phyloP scores from a whole-genome alignment of 2,888 invertebrate genomes.

The Caenorhabditis angaria region DNA sequence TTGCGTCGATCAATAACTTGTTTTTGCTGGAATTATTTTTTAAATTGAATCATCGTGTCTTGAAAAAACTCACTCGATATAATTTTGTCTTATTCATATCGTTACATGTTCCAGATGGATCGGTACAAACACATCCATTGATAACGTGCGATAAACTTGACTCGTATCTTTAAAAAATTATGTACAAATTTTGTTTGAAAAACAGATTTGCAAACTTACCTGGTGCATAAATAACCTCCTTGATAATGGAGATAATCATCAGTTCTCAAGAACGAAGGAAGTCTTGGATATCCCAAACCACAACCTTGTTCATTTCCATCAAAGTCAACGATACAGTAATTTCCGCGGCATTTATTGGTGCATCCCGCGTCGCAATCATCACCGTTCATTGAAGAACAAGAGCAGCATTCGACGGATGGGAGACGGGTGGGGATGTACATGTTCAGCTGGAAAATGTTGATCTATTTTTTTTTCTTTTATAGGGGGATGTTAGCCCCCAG shows the following conservation, averaged over 20 bases:
- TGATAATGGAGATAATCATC: conserved; percentile 63
- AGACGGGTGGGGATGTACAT: conserved; percentile 63
- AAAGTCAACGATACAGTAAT: conserved; percentile 71
- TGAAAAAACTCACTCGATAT: conserved; percentile 50
- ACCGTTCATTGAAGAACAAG: conserved; percentile 66
- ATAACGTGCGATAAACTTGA: conserved; percentile 60
- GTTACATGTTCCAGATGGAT: conserved; percentile 68
- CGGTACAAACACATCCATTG: conserved; percentile 70
- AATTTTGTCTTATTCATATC: conserved; percentile 59
- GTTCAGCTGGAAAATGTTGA: conserved; percentile 54
- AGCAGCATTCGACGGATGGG: conserved; percentile 69
- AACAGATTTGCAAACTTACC: conserved; percentile 22
- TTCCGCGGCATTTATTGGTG: conserved; percentile 63
- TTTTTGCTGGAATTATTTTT: conserved; percentile 49
- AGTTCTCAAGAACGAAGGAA: conserved; percentile 67
- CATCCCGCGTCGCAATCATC: conserved; percentile 65
- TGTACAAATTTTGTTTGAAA: conserved; percentile 6
- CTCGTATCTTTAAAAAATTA: conserved; percentile 59
- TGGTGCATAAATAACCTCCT: conserved; percentile 65
- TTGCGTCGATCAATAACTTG: conserved; percentile 62
- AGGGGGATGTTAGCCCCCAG: too few species aligned
- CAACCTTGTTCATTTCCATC: conserved; percentile 71
- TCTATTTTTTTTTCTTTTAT: conserved; percentile 20
- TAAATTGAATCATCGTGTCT: background rate
- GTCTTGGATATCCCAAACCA: conserved; percentile 66